Percentiles rank a stretch among this genome's conserved stretches.
phyloP scores from a whole-genome alignment of 2,113 vertebrate genomes.

The Neodontobutis hainanensis region DNA sequence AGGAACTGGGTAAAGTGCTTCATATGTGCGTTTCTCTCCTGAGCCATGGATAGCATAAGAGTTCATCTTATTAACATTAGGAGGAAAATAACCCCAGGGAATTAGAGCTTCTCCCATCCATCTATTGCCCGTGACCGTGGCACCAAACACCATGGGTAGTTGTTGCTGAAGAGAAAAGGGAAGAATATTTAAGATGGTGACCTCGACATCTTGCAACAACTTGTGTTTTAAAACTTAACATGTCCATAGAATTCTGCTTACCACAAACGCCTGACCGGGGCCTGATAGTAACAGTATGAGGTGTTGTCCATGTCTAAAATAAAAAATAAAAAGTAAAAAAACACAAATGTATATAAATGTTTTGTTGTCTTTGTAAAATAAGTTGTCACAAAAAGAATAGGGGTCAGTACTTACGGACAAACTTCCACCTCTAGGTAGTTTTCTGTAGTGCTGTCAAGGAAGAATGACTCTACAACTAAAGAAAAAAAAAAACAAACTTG shows the following conservation, averaged over 20 bases:
- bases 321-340: conserved; percentile 25
- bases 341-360: background rate
- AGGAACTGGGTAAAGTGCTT: conserved; percentile 76
- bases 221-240: too few relatives aligned
- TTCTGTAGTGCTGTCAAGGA: conserved; percentile 83
- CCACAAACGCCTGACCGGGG: conserved; percentile 84
- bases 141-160: conserved; percentile 73
- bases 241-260: conserved; percentile 63
- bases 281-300: conserved; percentile 88
- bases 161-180: conserved; percentile 73
- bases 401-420: conserved; percentile 86
- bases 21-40: conserved; percentile 68
- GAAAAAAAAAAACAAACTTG: conserved; percentile 16
- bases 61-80: conserved; percentile 80
- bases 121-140: conserved; percentile 50
- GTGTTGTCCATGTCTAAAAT: conserved; percentile 88
- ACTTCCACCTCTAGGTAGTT: conserved; percentile 93
- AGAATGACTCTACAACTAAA: conserved; percentile 92
- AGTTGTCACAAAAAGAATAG: background rate
- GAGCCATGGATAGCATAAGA: conserved; percentile 79
- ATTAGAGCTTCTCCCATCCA: conserved; percentile 75
- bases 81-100: conserved; percentile 77
- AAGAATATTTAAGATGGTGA: background rate
- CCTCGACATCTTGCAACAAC: background rate
- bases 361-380: background rate